These are phyloP conservation scores for Corydoras maculifer DNA, from an alignment of 2,113 vertebrate genomes.

Conservation along the genomic window DNA sequence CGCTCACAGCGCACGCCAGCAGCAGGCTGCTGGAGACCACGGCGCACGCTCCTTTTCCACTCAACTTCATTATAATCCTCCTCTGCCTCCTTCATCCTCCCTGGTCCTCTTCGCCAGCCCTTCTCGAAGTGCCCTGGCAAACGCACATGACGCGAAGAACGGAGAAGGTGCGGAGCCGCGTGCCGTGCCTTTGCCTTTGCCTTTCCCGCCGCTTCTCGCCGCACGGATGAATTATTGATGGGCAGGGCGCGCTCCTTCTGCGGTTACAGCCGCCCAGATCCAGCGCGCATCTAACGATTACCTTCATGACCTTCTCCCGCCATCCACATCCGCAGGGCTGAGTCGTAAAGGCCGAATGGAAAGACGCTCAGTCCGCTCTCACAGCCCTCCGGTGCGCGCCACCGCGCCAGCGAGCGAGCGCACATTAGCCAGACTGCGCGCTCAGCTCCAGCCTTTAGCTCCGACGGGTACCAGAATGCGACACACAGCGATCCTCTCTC, in stretches of 20 bases:
- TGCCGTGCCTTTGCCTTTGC: constrained; percentile 41
- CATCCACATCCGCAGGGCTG: constrained; percentile 42
- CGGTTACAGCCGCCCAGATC: constrained; percentile 45
- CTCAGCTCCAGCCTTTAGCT: constrained; percentile 25
- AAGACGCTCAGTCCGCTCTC: constrained; percentile 28
- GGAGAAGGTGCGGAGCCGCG: constrained; percentile 47
- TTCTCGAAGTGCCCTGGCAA: constrained; percentile 60
- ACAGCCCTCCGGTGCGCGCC: constrained; percentile 27
- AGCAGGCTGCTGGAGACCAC: constrained; percentile 85
- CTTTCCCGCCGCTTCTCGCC: constrained; percentile 48
- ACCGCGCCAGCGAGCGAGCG: not conserved
- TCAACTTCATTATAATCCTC: constrained; percentile 94
- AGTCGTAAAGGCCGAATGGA: constrained; percentile 27
- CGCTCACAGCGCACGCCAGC: constrained; percentile 86
- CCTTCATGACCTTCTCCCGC: constrained; percentile 53
- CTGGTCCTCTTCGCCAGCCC: constrained; percentile 70
- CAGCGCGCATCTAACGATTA: constrained; percentile 44
- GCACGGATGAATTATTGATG: constrained; percentile 60
- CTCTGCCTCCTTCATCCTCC: constrained; percentile 78
- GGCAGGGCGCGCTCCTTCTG: constrained; percentile 40
- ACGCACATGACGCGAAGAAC: constrained; percentile 65
- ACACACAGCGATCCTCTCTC: constrained; percentile 11
- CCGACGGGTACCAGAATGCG: constrained; percentile 9
- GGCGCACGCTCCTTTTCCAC: constrained; percentile 89
- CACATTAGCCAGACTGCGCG: constrained; percentile 20